Evolutionary conservation across 1,140 invertebrate genomes (phyloP).

Genomic region (Mamestra configurata): DNA sequence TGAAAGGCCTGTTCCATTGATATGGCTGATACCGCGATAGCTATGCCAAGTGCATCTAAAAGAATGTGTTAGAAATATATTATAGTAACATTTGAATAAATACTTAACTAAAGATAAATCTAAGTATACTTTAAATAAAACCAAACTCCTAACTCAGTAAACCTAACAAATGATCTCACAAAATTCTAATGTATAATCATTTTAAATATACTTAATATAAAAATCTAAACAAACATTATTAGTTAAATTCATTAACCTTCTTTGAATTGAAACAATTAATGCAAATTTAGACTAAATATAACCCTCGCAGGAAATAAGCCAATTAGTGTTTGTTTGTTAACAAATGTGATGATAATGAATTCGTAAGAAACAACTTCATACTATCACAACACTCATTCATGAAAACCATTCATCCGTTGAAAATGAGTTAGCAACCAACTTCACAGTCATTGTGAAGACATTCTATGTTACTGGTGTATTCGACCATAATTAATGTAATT

Average conservation of each 20-base stretch:
- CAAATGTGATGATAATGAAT: neutral
- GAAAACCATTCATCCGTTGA: neutral
- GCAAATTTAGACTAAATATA: neutral
- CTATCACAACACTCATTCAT: conserved; percentile 6
- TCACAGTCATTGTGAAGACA: neutral
- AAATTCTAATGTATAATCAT: too few relatives aligned
- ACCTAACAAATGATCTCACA: too few relatives aligned
- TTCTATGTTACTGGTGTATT: neutral
- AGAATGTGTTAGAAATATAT: too few relatives aligned
- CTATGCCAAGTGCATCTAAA: too few relatives aligned
- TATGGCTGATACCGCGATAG: too few relatives aligned
- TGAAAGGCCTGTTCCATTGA: too few relatives aligned
- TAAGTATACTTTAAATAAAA: too few relatives aligned
- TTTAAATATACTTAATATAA: too few relatives aligned
- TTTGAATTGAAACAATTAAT: neutral
- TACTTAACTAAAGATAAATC: too few relatives aligned
- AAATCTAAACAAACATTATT: too few relatives aligned
- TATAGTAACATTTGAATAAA: too few relatives aligned
- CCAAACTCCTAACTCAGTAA: too few relatives aligned
- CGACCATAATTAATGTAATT: neutral
- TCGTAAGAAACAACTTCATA: neutral
- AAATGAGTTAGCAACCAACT: neutral
- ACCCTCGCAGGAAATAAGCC: neutral
- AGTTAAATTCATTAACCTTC: neutral
- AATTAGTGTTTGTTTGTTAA: neutral